Evolutionary conservation across 2,888 invertebrate species (phyloP).

Genomic region (Brassicogethes aeneus): DNA sequence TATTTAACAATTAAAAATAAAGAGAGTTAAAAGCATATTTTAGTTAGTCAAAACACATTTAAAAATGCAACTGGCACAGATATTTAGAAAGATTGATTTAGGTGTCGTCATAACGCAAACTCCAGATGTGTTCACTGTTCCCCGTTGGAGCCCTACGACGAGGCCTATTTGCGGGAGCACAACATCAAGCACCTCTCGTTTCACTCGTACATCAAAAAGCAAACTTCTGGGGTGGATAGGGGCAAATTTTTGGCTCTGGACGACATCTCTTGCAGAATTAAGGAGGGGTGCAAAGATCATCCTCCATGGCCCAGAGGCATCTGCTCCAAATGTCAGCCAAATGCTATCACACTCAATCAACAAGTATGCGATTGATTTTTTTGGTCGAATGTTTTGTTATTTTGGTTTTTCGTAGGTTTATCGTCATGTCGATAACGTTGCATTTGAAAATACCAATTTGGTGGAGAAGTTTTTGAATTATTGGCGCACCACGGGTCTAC

Average conservation of each 20-base stretch:
- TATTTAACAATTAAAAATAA: not conserved
- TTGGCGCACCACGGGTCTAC: constrained; percentile 91
- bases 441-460: constrained; percentile 90
- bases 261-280: constrained; percentile 90
- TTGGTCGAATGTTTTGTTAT: constrained; percentile 33
- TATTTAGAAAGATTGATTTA: constrained; percentile 33
- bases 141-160: constrained; percentile 93
- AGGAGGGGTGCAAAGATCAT: constrained; percentile 91
- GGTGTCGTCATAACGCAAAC: constrained; percentile 87
- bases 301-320: constrained; percentile 98
- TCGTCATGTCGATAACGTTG: constrained; percentile 93
- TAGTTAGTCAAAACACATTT: constrained; percentile 2
- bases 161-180: constrained; percentile 83
- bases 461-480: constrained; percentile 95
- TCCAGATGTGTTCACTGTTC: constrained; percentile 96
- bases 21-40: not conserved
- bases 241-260: constrained; percentile 86
- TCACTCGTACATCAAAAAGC: constrained; percentile 89
- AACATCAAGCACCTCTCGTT: constrained; percentile 98
- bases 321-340: constrained; percentile 97
- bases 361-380: constrained; percentile 45
- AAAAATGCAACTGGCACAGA: not conserved
- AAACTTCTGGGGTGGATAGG: constrained; percentile 84
- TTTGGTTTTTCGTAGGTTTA: constrained; percentile 68
- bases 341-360: constrained; percentile 89